Evolutionary conservation across 2,113 vertebrate genomes (phyloP), one percentile per base, ranked within the genome.

Genomic region (Actenoides lindsayi): DNA sequence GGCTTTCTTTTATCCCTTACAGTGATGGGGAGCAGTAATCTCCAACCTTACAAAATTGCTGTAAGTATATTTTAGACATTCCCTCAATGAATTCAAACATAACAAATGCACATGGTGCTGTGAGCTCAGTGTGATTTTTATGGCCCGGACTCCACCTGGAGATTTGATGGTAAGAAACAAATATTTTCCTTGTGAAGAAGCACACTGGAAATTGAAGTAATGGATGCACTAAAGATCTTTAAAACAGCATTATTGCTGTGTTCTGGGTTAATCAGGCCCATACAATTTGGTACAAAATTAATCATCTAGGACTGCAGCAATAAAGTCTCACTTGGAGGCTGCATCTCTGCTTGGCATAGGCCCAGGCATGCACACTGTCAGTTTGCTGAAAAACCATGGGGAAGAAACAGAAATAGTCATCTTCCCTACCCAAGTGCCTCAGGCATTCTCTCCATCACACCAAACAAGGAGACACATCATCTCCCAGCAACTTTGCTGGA

Each of bases 211-310:
- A 89, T 3, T 9, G 57, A 95, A 91, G 77, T 87, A 92, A 94
- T 20, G 50, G 62, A 93, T 87, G 39, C 65, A 77, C 74, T 94
- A 28, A 54, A 82, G 87, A 89, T 75, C 80, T 95, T 94, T 84
- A 78, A 91, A 96, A 84, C 30, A 64, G 65, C 84, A 91, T 96
- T 93, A 87, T 39, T 80, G 60, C 83, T 89, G 16, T 80, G 53
- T 80, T 96, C 78, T 30, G 79, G 78, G 82, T 87, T 95, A 96
- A 93, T 93, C 81, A 89, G 89, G 53, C 62, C 91, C 81, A 17
- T 76, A 87, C 44, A n/a, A 68, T 91, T 91, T 77, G 78, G 90
- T 87, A 94, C 75, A 85, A 77, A 97, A 96, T 96, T 91, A 96
- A 95, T 95, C 84, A 96, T 93, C 84, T 83, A 93, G 19, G 73